phyloP scores from a whole-genome alignment of 1,140 invertebrate species.

The Xylocopa sonorina region DNA sequence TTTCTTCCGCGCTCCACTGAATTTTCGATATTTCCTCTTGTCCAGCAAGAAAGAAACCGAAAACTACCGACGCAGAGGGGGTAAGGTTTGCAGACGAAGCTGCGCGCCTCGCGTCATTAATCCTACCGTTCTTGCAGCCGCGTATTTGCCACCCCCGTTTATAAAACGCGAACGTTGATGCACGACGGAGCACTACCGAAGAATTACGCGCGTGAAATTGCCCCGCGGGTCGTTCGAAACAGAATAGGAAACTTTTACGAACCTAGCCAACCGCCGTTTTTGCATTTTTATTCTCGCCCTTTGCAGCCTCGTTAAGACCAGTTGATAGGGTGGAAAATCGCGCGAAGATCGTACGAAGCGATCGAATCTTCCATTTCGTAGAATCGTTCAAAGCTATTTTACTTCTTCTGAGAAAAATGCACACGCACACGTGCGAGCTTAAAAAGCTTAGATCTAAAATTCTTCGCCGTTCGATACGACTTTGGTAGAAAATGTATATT shows the following conservation, averaged over 20 bases:
- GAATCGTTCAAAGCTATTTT: too few species aligned
- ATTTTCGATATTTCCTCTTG: neutral
- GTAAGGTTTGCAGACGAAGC: constrained; percentile 36
- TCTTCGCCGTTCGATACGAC: too few species aligned
- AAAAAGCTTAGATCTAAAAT: too few species aligned
- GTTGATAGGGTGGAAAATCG: neutral
- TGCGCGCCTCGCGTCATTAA: constrained; percentile 2
- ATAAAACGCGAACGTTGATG: neutral
- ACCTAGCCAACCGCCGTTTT: neutral
- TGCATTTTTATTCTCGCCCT: neutral
- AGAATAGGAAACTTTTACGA: neutral
- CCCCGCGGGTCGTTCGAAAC: neutral
- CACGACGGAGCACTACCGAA: neutral
- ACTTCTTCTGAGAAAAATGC: too few species aligned
- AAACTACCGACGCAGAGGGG: too few species aligned
- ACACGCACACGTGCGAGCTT: too few species aligned
- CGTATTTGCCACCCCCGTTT: neutral
- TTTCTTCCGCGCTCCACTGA: too few species aligned
- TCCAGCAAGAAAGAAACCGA: too few species aligned
- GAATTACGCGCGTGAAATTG: neutral
- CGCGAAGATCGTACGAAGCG: too few species aligned
- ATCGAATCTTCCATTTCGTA: too few species aligned
- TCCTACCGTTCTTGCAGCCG: neutral
- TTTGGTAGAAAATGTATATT: too few species aligned
- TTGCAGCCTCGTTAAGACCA: neutral